Evolutionary conservation across 2,888 invertebrate species (phyloP).

Genomic region (Andricus quercusramuli): DNA sequence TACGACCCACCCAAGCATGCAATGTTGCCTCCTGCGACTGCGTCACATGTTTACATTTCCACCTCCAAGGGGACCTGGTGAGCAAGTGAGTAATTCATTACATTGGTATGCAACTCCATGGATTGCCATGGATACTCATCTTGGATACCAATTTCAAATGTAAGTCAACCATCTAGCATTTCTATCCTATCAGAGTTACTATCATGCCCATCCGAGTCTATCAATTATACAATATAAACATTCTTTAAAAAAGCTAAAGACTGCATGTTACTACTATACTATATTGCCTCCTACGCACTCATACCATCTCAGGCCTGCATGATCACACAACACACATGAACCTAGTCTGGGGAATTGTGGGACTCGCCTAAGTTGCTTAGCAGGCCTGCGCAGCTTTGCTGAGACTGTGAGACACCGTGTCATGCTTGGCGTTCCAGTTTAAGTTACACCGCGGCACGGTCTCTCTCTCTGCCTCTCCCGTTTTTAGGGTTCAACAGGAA

Average conservation of each 20-base stretch:
- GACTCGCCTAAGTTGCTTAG: slow-evolving; percentile 34
- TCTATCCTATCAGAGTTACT: background rate
- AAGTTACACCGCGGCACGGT: slow-evolving; percentile 66
- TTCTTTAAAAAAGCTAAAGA: background rate
- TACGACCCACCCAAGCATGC: slow-evolving; percentile 24
- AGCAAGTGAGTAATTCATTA: slow-evolving; percentile 25
- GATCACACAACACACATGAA: background rate
- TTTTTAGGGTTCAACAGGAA: slow-evolving; percentile 22
- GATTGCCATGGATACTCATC: background rate
- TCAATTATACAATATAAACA: background rate
- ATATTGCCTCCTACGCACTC: slow-evolving; percentile 12
- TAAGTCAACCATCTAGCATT: background rate
- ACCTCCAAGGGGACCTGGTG: slow-evolving; percentile 15
- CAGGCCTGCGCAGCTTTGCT: slow-evolving; percentile 59
- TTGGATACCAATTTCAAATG: background rate
- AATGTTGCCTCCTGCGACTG: slow-evolving; percentile 3
- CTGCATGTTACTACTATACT: background rate
- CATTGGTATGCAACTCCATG: background rate
- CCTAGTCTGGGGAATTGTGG: slow-evolving; percentile 28
- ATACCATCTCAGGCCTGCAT: background rate
- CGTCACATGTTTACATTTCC: slow-evolving; percentile 40
- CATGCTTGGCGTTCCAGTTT: slow-evolving; percentile 72
- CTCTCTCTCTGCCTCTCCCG: slow-evolving; percentile 48
- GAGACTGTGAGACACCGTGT: slow-evolving; percentile 56
- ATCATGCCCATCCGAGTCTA: background rate